Percentiles rank a stretch among this genome's conserved stretches.
phyloP scores from a whole-genome alignment of 2,113 vertebrate genomes.

The Tauraco erythrolophus region DNA sequence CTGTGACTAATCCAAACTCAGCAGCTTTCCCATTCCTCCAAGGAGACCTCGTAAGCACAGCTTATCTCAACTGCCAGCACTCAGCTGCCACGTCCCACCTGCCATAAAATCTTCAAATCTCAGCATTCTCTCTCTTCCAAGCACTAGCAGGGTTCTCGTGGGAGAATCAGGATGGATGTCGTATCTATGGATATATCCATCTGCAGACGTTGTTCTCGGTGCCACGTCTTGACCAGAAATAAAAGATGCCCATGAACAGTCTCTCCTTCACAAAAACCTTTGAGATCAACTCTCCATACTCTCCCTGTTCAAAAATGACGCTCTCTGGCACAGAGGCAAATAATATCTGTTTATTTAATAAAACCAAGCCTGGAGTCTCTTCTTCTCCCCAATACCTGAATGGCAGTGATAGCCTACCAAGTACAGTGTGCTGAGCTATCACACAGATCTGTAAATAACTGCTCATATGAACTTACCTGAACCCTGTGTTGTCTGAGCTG shows the following conservation, averaged over 20 bases:
- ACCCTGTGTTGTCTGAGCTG: not conserved
- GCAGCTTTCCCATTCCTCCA: conserved; percentile 1
- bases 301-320: not conserved
- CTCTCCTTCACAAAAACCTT: not conserved
- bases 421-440: not conserved
- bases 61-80: conserved; percentile 31
- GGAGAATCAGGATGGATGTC: not conserved
- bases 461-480: not conserved
- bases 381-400: not conserved
- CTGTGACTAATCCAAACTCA: not conserved
- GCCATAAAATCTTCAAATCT: not conserved
- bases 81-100: not conserved
- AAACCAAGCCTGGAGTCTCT: not conserved
- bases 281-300: not conserved
- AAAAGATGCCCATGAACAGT: not conserved
- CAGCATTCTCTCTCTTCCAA: not conserved
- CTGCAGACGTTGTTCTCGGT: not conserved
- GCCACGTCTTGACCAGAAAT: not conserved
- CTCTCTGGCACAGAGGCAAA: not conserved
- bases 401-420: not conserved
- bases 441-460: not conserved
- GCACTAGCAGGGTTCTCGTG: not conserved
- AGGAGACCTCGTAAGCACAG: not conserved
- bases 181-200: not conserved
- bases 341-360: not conserved